Evolutionary conservation across 2,888 invertebrate genomes (phyloP).

Genomic region (Spisula solida): DNA sequence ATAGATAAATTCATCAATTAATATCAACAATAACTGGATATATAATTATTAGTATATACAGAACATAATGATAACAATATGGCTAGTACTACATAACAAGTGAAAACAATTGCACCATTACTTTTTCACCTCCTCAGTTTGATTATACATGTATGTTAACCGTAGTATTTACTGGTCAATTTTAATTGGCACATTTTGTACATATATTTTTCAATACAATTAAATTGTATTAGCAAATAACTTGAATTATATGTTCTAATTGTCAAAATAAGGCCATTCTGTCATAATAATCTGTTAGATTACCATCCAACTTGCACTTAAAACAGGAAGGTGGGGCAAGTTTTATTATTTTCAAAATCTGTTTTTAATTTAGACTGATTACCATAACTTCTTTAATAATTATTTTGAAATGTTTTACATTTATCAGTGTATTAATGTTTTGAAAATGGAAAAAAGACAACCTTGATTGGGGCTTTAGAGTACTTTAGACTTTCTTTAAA

Average conservation of each 20-base stretch:
- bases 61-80: not conserved
- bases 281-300: too few relatives aligned
- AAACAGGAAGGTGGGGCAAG: too few relatives aligned
- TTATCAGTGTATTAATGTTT: too few relatives aligned
- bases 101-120: slow-evolving; percentile 43
- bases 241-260: not conserved
- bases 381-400: too few relatives aligned
- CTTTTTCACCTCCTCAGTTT: slow-evolving; percentile 20
- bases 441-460: too few relatives aligned
- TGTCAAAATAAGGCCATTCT: too few relatives aligned
- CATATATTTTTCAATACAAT: not conserved
- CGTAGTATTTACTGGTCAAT: slow-evolving; percentile 9
- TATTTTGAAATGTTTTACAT: too few relatives aligned
- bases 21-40: slow-evolving; percentile 38
- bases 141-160: not conserved
- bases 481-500: too few relatives aligned
- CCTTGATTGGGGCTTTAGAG: too few relatives aligned
- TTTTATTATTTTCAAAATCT: too few relatives aligned
- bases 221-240: not conserved
- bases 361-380: too few relatives aligned
- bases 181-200: slow-evolving; percentile 1
- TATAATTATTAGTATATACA: not conserved
- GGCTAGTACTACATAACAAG: slow-evolving; percentile 20
- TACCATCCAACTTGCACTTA: too few relatives aligned
- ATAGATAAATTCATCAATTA: slow-evolving; percentile 22